Conservation (phyloP, 2,797 vertebrate genomes). For the Gephyroberyx darwinii region DNA sequence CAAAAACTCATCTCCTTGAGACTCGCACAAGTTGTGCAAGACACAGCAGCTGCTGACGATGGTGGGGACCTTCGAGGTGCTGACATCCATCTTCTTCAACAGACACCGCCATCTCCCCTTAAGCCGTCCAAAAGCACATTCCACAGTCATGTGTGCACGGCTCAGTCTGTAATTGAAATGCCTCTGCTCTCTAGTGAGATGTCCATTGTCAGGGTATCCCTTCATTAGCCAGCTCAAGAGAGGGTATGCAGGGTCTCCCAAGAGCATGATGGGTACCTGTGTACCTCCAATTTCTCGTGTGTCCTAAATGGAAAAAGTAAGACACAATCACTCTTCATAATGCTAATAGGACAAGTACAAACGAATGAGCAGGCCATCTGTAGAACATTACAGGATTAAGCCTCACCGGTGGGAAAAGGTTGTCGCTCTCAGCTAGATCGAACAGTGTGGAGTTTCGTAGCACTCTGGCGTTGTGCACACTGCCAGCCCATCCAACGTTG, state of each 20-base stretch:
- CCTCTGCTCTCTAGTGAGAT: slow-evolving; percentile 1
- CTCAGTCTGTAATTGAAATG: slow-evolving; percentile 13
- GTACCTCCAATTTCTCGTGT: slow-evolving; percentile 17
- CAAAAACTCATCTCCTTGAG: slow-evolving; percentile 3
- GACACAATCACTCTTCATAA: neutral
- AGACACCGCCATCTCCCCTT: slow-evolving; percentile 19
- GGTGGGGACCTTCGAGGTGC: slow-evolving; percentile 9
- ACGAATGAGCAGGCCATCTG: neutral
- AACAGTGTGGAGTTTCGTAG: neutral
- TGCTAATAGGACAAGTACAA: neutral
- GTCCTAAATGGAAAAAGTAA: slow-evolving; percentile 6
- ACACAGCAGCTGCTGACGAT: slow-evolving; percentile 17
- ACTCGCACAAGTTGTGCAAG: neutral
- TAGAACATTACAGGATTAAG: slow-evolving; percentile 1
- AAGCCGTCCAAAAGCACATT: slow-evolving; percentile 7
- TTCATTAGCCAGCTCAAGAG: slow-evolving; percentile 43
- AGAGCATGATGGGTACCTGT: slow-evolving; percentile 26
- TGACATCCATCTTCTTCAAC: neutral
- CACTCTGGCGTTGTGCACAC: neutral
- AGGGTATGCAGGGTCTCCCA: slow-evolving; percentile 37
- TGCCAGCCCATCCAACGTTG: too few species aligned
- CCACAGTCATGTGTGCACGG: slow-evolving; percentile 1
- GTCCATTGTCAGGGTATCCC: slow-evolving; percentile 6
- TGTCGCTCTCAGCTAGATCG: neutral
- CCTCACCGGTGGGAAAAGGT: slow-evolving; percentile 9